Conservation (phyloP, 2,888 invertebrate genomes). For the Tipula confusa region DNA sequence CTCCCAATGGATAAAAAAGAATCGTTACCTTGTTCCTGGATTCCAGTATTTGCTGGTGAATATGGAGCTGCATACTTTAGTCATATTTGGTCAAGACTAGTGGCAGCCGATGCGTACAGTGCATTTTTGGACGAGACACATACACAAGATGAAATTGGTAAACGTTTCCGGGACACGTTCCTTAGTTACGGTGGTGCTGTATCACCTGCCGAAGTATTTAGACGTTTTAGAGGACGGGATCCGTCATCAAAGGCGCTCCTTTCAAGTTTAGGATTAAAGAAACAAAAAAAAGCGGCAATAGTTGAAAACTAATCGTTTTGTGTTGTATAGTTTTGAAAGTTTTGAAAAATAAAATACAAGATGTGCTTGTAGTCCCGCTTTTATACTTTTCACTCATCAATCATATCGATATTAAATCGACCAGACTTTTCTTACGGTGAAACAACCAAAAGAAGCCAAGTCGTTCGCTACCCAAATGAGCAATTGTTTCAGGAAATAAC, state of each 20-base stretch:
- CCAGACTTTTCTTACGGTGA: too few species aligned
- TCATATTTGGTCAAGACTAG: slow-evolving; percentile 78
- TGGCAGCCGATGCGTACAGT: slow-evolving; percentile 85
- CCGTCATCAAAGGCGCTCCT: slow-evolving; percentile 80
- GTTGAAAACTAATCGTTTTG: not conserved
- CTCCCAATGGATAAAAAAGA: slow-evolving; percentile 74
- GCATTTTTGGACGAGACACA: slow-evolving; percentile 63
- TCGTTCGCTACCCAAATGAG: too few species aligned
- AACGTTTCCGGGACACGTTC: slow-evolving; percentile 76
- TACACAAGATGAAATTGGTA: slow-evolving; percentile 56
- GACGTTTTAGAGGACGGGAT: slow-evolving; percentile 87
- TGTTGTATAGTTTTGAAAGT: not conserved
- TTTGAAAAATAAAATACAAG: not conserved
- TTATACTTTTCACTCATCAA: slow-evolving; percentile 20
- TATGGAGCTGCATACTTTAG: slow-evolving; percentile 85
- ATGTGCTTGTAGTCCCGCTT: not conserved
- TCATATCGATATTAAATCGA: too few species aligned
- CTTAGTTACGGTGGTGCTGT: slow-evolving; percentile 77
- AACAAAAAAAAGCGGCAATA: not conserved
- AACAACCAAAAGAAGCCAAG: too few species aligned
- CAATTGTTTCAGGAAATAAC: too few species aligned
- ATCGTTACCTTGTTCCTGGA: slow-evolving; percentile 80
- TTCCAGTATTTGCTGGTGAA: slow-evolving; percentile 75
- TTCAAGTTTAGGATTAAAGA: slow-evolving; percentile 42
- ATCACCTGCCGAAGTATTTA: slow-evolving; percentile 78